Evolutionary conservation across 2,797 vertebrate species (phyloP).

Genomic region (Chaetophractus vellerosus): DNA sequence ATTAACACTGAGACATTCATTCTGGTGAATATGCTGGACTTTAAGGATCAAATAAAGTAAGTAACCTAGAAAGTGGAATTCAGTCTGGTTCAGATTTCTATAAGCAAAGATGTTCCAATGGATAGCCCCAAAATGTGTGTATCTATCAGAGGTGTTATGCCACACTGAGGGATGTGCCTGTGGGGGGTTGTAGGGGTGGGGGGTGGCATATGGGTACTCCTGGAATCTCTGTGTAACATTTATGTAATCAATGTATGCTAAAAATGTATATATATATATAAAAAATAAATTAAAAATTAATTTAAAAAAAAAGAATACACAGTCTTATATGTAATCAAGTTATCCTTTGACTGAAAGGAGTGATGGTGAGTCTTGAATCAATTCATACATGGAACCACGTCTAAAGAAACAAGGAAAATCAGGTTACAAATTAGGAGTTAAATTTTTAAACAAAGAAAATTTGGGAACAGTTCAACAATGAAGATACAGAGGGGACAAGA

Average conservation of each 20-base stretch:
- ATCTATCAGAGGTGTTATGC: too few relatives aligned
- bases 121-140: too few relatives aligned
- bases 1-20: background rate
- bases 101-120: background rate
- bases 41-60: conserved; percentile 29
- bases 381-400: background rate
- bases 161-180: too few relatives aligned
- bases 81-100: background rate
- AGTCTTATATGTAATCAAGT: background rate
- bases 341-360: background rate
- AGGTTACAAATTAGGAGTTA: conserved; percentile 2
- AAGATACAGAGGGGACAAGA: background rate
- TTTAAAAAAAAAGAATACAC: too few relatives aligned
- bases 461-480: background rate
- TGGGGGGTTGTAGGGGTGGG: too few relatives aligned
- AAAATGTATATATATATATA: too few relatives aligned
- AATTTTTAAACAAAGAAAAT: conserved; percentile 1
- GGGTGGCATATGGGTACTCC: too few relatives aligned
- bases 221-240: too few relatives aligned
- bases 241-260: too few relatives aligned
- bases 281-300: too few relatives aligned
- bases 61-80: conserved; percentile 21
- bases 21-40: background rate
- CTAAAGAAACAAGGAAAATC: background rate
- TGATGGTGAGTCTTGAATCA: background rate